Percentiles rank a stretch among this genome's conserved stretches.
Evolutionary conservation across 1,140 invertebrate species (phyloP).

Genomic region (Agrilus planipennis): DNA sequence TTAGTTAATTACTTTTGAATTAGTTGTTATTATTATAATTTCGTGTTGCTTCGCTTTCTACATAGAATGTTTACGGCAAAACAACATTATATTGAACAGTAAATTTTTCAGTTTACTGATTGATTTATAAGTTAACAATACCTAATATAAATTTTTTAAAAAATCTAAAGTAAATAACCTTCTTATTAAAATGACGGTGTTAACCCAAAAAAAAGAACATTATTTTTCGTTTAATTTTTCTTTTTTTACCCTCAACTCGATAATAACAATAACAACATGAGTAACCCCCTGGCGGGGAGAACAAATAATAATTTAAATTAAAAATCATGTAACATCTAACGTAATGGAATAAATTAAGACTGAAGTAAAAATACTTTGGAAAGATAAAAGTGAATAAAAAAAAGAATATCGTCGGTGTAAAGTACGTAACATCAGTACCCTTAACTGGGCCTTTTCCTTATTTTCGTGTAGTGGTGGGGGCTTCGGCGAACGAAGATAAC

Average conservation of each 20-base stretch:
- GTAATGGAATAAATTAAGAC: too few relatives aligned
- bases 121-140: constrained; percentile 4
- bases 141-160: not conserved
- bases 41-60: too few relatives aligned
- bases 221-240: not conserved
- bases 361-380: too few relatives aligned
- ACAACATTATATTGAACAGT: constrained; percentile 23
- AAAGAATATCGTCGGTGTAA: not conserved
- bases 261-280: not conserved
- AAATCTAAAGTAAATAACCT: not conserved
- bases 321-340: too few relatives aligned
- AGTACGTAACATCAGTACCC: not conserved
- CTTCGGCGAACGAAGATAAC: constrained; percentile 93
- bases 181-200: not conserved
- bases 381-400: too few relatives aligned
- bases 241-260: not conserved
- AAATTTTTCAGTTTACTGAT: constrained; percentile 6
- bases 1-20: too few relatives aligned
- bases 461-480: constrained; percentile 39
- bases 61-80: constrained; percentile 28
- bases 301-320: too few relatives aligned
- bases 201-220: not conserved
- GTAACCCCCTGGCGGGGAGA: too few relatives aligned
- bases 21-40: too few relatives aligned
- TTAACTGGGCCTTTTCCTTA: constrained; percentile 1